Percentiles rank a stretch among this genome's conserved stretches.
These are phyloP conservation scores for Tetraodon nigroviridis DNA, from an alignment of 2,113 vertebrate genomes.

Conservation along the genomic window DNA sequence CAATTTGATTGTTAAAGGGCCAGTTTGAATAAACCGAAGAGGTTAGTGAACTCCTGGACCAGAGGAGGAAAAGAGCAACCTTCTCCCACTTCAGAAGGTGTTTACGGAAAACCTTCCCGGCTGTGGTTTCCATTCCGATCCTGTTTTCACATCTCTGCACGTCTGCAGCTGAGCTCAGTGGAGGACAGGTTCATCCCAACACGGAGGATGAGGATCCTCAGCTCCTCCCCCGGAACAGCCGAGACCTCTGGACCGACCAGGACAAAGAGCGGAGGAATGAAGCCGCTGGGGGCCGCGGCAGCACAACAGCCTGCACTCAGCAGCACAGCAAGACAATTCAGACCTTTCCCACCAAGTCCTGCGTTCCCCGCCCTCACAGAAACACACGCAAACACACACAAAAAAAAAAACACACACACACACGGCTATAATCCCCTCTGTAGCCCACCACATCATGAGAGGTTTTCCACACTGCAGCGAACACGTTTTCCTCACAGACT, in stretches of 20 bases:
- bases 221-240: slow-evolving; percentile 9
- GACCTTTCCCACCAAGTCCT: slow-evolving; percentile 17
- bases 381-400: neutral
- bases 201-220: slow-evolving; percentile 25
- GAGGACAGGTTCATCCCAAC: slow-evolving; percentile 34
- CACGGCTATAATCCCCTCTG: neutral
- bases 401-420: too few species aligned
- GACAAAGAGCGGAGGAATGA: slow-evolving; percentile 27
- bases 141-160: too few species aligned
- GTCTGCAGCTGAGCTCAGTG: neutral
- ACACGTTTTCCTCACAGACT: neutral
- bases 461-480: neutral
- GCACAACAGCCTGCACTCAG: slow-evolving; percentile 14
- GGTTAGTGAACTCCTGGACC: too few species aligned
- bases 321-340: slow-evolving; percentile 17
- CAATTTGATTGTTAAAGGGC: too few species aligned
- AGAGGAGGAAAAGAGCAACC: too few species aligned
- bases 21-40: too few species aligned
- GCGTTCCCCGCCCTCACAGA: slow-evolving; percentile 6
- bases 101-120: too few species aligned
- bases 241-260: slow-evolving; percentile 29
- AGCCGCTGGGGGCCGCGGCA: slow-evolving; percentile 6
- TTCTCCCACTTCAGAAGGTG: too few species aligned
- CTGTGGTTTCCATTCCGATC: neutral
- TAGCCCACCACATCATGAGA: too few species aligned